Conservation (phyloP, 1,140 invertebrate genomes). For the Coenobita brevimanus region DNA sequence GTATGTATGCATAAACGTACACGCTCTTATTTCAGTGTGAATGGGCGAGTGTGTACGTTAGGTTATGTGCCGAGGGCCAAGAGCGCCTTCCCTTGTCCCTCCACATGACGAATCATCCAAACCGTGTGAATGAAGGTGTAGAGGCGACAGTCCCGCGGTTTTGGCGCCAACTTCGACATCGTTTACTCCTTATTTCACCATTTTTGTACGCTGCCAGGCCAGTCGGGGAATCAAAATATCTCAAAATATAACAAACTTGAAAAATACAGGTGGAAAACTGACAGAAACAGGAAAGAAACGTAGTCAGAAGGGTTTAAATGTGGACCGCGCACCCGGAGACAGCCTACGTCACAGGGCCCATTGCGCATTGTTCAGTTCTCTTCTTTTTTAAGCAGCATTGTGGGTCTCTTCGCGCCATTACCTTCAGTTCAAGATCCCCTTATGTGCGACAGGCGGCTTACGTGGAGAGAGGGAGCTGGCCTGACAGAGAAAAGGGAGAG, state of each 20-base stretch:
- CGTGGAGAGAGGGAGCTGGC: constrained; percentile 6
- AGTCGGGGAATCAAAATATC: background rate
- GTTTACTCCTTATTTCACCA: background rate
- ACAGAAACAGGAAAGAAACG: background rate
- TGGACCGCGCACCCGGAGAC: background rate
- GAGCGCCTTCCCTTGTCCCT: constrained; percentile 6
- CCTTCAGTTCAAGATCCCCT: constrained; percentile 63
- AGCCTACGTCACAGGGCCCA: constrained; percentile 42
- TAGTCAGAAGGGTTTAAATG: background rate
- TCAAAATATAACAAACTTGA: background rate
- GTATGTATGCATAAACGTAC: no score
- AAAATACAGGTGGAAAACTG: background rate
- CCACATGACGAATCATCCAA: constrained; percentile 53
- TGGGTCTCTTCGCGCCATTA: constrained; percentile 64
- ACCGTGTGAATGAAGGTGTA: constrained; percentile 53
- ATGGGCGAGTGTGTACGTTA: no score
- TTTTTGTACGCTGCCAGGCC: background rate
- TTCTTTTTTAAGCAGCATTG: constrained; percentile 62
- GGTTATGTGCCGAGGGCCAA: background rate
- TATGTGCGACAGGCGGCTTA: constrained; percentile 58
- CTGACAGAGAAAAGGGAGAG: background rate
- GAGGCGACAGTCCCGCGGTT: background rate
- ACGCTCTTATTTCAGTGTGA: no score
- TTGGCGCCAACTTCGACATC: background rate
- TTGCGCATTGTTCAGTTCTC: constrained; percentile 55